A percentile compares a stretch with the other conserved stretches of the same genome.
Evolutionary conservation across 2,888 invertebrate genomes (phyloP).

Genomic region (Achlya flavicornis): DNA sequence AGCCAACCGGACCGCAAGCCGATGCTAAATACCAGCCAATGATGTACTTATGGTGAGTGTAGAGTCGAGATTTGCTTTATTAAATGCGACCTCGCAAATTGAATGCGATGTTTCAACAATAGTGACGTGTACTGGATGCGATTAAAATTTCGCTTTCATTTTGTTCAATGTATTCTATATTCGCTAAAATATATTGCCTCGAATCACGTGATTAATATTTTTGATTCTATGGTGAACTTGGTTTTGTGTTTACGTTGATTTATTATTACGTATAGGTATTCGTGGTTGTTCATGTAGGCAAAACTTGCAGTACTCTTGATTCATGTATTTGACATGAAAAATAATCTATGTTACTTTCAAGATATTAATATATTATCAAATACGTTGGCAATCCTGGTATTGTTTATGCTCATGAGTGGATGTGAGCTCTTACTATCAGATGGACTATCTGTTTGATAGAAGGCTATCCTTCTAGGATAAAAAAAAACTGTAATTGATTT

Average conservation of each 20-base stretch:
- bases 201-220: background rate
- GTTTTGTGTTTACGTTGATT: background rate
- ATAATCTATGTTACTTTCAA: too few relatives aligned
- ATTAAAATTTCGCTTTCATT: constrained; percentile 62
- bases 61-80: constrained; percentile 67
- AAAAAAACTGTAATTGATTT: too few relatives aligned
- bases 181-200: constrained; percentile 37
- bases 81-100: constrained; percentile 67
- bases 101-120: constrained; percentile 60
- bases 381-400: too few relatives aligned
- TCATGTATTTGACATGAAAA: too few relatives aligned
- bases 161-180: constrained; percentile 46
- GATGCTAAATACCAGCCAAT: constrained; percentile 67
- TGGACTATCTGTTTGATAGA: too few relatives aligned
- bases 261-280: too few relatives aligned
- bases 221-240: background rate
- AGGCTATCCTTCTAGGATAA: too few relatives aligned
- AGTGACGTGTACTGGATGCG: constrained; percentile 51
- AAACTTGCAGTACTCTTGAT: too few relatives aligned
- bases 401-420: too few relatives aligned
- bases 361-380: too few relatives aligned
- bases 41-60: constrained; percentile 71
- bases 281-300: background rate
- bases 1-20: constrained; percentile 60
- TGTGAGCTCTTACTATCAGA: too few relatives aligned